Percentiles rank a stretch among this genome's conserved stretches.
These are phyloP conservation scores for Onychostruthus taczanowskii DNA, from an alignment of 2,113 vertebrate species.

Conservation along the genomic window DNA sequence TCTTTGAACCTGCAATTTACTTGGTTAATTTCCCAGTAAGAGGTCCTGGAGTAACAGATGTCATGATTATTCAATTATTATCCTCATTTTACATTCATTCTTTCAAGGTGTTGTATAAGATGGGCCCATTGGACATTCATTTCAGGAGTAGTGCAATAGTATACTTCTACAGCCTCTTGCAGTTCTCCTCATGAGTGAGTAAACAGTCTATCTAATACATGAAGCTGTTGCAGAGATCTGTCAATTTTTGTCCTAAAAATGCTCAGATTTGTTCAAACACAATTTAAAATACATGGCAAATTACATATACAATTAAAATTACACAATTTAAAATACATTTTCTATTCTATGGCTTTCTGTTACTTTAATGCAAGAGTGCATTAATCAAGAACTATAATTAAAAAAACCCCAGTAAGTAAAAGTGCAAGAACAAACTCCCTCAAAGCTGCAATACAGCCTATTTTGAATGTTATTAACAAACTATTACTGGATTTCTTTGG, in stretches of 20 bases:
- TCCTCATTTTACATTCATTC: conserved; percentile 82
- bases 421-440: neutral
- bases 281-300: neutral
- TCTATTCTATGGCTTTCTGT: neutral
- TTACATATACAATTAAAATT: too few relatives aligned
- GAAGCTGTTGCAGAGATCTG: conserved; percentile 22
- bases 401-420: neutral
- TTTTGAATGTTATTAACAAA: neutral
- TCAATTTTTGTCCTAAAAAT: conserved; percentile 9
- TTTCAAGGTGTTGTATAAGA: conserved; percentile 58
- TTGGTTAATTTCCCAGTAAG: conserved; percentile 87
- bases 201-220: conserved; percentile 57
- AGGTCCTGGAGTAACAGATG: conserved; percentile 87
- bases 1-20: conserved; percentile 87
- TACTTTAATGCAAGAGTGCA: neutral
- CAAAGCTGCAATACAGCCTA: neutral
- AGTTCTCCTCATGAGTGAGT: conserved; percentile 18
- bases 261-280: neutral
- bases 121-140: conserved; percentile 68
- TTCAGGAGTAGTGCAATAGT: conserved; percentile 78
- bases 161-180: conserved; percentile 54
- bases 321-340: neutral
- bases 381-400: neutral
- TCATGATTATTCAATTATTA: conserved; percentile 93
- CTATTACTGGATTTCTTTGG: neutral